These are phyloP conservation scores for Microctenopoma lineatum DNA, from an alignment of 2,797 vertebrate genomes.

Conservation along the genomic window DNA sequence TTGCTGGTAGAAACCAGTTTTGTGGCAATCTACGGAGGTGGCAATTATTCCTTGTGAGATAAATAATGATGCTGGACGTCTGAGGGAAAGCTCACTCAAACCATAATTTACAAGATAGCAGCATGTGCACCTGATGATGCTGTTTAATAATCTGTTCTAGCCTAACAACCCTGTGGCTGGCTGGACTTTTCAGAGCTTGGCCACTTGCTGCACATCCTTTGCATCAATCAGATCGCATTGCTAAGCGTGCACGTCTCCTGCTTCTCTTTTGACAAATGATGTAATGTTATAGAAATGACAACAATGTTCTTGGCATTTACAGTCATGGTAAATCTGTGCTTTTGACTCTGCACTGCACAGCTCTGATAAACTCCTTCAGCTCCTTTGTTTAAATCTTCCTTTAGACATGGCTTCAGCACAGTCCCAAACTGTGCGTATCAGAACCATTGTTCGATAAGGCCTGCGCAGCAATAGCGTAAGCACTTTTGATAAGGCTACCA, in stretches of 20 bases:
- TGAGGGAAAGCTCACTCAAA: conserved; percentile 19
- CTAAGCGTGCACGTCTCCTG: background rate
- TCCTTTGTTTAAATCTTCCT: conserved; percentile 34
- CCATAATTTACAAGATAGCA: conserved; percentile 28
- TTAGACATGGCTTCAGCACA: conserved; percentile 31
- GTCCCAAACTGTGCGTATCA: conserved; percentile 38
- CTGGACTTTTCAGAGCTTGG: conserved; percentile 1
- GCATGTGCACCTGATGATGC: conserved; percentile 17
- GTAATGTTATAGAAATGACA: background rate
- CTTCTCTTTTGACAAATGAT: conserved; percentile 6
- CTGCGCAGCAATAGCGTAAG: conserved; percentile 8
- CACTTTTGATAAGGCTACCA: conserved; percentile 52
- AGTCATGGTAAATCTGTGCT: conserved; percentile 3
- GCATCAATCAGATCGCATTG: background rate
- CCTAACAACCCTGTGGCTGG: conserved; percentile 12
- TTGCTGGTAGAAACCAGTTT: conserved; percentile 3
- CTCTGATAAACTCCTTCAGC: conserved; percentile 24
- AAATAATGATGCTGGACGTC: conserved; percentile 18
- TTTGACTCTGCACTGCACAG: background rate
- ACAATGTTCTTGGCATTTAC: conserved; percentile 21
- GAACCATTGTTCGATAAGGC: conserved; percentile 65
- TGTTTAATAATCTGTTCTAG: background rate
- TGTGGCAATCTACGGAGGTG: conserved; percentile 19
- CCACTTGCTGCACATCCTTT: background rate
- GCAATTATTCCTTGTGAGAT: conserved; percentile 35